These are phyloP conservation scores for Abramis brama DNA, from an alignment of 2,113 vertebrate genomes.

Conservation along the genomic window DNA sequence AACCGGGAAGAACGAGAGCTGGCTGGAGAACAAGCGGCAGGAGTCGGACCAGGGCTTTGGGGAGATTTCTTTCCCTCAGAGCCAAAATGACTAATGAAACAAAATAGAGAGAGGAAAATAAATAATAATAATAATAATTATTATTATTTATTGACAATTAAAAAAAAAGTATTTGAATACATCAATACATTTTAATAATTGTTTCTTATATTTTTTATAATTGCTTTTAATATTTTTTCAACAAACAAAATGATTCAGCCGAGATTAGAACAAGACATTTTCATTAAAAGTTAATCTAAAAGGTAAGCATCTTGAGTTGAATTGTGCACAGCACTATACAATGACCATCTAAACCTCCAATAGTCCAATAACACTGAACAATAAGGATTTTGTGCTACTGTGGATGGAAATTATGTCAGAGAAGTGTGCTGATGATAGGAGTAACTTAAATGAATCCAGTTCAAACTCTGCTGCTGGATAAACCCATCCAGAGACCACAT, in stretches of 20 bases:
- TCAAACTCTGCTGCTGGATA: background rate
- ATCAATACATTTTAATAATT: background rate
- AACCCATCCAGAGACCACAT: constrained; percentile 8
- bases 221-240: background rate
- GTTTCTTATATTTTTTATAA: background rate
- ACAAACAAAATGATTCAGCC: background rate
- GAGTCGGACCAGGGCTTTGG: constrained; percentile 71
- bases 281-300: background rate
- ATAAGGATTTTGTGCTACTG: constrained; percentile 55
- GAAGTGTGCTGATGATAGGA: background rate
- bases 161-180: background rate
- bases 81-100: constrained; percentile 67
- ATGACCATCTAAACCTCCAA: background rate
- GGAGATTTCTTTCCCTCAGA: constrained; percentile 74
- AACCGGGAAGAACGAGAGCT: constrained; percentile 68
- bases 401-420: background rate
- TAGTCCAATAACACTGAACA: constrained; percentile 39
- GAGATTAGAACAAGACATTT: background rate
- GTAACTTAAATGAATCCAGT: background rate
- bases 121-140: background rate
- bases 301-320: background rate
- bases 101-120: background rate
- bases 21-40: constrained; percentile 67
- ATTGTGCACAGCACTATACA: background rate
- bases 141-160: background rate